Evolutionary conservation across 2,888 invertebrate genomes (phyloP).

Genomic region (Esperia sulphurella): DNA sequence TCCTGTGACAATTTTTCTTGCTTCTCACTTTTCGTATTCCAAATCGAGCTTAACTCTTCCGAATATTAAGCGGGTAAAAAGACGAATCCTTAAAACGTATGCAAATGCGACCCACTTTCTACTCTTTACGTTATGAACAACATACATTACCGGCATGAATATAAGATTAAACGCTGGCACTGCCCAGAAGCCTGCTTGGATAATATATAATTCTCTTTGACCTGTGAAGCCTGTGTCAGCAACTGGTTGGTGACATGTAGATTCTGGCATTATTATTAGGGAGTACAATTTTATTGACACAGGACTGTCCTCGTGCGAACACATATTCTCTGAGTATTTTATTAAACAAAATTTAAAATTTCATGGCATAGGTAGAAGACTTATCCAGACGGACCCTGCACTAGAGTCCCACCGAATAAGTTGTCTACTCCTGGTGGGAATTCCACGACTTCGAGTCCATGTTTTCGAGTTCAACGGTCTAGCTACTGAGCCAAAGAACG

Average conservation of each 20-base stretch:
- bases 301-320: too few relatives aligned
- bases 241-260: background rate
- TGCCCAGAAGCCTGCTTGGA: slow-evolving; percentile 30
- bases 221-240: slow-evolving; percentile 12
- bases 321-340: too few relatives aligned
- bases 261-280: slow-evolving; percentile 2
- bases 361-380: too few relatives aligned
- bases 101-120: slow-evolving; percentile 43
- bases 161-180: slow-evolving; percentile 41
- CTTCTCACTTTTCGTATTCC: background rate
- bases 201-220: slow-evolving; percentile 58
- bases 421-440: too few relatives aligned
- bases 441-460: too few relatives aligned
- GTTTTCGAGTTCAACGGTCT: too few relatives aligned
- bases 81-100: slow-evolving; percentile 16
- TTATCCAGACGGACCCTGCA: too few relatives aligned
- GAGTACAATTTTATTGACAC: background rate
- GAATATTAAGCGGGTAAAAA: background rate
- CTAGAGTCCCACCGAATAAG: too few relatives aligned
- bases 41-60: background rate
- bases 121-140: slow-evolving; percentile 34
- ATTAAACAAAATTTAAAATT: too few relatives aligned
- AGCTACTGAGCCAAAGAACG: too few relatives aligned
- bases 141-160: slow-evolving; percentile 37
- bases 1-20: background rate